Evolutionary conservation across 2,113 vertebrate species (phyloP), one percentile per base, ranked within the genome.

Genomic region (Polypterus bichir): DNA sequence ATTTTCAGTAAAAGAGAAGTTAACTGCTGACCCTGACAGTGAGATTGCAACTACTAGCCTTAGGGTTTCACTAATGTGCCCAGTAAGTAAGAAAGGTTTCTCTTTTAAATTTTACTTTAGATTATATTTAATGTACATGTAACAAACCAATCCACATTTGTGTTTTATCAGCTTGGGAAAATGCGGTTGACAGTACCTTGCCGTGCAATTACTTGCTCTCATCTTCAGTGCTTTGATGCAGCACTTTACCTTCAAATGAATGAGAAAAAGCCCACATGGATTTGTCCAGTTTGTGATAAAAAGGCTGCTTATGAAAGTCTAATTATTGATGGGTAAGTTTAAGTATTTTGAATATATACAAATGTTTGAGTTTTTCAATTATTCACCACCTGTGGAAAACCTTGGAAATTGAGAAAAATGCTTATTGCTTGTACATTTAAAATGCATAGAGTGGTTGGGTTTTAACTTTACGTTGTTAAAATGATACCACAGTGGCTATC

Each of bases 191-290:
- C 88, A 0, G 91, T 96, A 67, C 95, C 96, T 0, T 98, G 96
- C 71, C 85, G 95, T 11, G 93, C 96, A 1, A 89, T 94, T 59
- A 99, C 95, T 57, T 99, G 96, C 79, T 92, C 91, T 54, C 96
- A 99, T 63, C 87, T 99, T 66, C 96, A 99, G 68, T 99, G 96
- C 73, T 99, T 99, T 11, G 96, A 99, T 63, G 96, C 96, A 53
- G 95, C 92, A 59, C 89, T 99, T 59, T 99, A 99, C 77, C 84
- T 99, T 47, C 95, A 98, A 83, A 98, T 99, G 96, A 99, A 98
- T 65, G 95, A 98, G 63, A 98, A 97, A 82, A 99, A 99, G 51
- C 91, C 95, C 46, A 92, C 92, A 5, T 99, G 96, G 96, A 95
- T 98, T 72, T 99, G 96, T 76, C 95, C 96, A 9, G 95, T 98